Percentiles rank a stretch among this genome's conserved stretches.
Evolutionary conservation across 2,888 invertebrate species (phyloP).

Genomic region (Lucinisca nassula): DNA sequence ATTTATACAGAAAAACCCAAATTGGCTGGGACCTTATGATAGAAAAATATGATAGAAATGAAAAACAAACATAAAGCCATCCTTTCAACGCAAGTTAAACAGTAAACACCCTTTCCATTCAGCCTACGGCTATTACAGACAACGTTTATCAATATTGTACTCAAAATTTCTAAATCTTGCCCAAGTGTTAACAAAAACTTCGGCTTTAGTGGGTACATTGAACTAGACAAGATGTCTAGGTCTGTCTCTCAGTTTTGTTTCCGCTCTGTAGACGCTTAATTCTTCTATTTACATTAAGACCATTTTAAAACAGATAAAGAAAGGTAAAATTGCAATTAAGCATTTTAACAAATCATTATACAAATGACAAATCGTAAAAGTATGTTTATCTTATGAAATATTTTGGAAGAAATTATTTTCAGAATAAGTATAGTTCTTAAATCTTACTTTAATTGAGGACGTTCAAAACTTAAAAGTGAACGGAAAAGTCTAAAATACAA

Average conservation of each 20-base stretch:
- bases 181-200: neutral
- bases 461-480: neutral
- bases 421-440: too few relatives aligned
- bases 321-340: slow-evolving; percentile 2
- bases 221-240: neutral
- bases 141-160: neutral
- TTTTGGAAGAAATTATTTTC: neutral
- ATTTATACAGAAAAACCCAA: neutral
- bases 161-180: neutral
- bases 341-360: neutral
- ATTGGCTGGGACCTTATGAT: neutral
- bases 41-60: neutral
- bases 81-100: neutral
- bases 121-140: neutral
- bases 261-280: neutral
- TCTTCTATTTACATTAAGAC: neutral
- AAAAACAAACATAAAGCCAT: neutral
- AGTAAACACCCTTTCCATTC: neutral
- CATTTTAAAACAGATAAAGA: neutral
- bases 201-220: neutral
- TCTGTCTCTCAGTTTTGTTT: neutral
- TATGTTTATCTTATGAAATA: neutral
- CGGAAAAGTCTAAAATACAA: neutral
- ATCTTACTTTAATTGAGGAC: neutral
- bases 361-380: neutral